Base-by-base conservation (phyloP, 2,888 invertebrate genomes). In the Ochropleura plecta region DNA sequence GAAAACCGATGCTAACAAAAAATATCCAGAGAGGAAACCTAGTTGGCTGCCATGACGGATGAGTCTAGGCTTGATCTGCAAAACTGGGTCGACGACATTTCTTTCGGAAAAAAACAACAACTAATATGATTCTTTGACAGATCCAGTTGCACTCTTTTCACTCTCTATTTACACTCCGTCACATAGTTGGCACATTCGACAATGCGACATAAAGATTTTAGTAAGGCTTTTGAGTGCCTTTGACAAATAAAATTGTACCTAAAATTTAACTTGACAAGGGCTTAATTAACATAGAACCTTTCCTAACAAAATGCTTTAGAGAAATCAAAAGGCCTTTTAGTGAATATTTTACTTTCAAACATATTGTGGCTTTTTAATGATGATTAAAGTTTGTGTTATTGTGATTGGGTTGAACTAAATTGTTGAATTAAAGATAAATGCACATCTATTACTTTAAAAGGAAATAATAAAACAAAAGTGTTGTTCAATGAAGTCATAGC, bases 11-110 rank as follows among this genome's bases (percentile, higher is more conserved):
- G 60, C 42, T 79, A 75, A 79, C 55, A 74, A 83, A 79, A 68
- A 73, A 75, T 67, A 60, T 73, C 67, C 71, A 81, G 51, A 69
- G 69, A 70, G 70, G 66, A 69, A 67, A 69, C 69, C 68, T 49
- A 68, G 70, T 83, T 78, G 79, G 67, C 73, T 44, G 70, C 69
- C 79, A 76, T 89, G 89, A 87, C 84, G 84, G 85, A 88, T 88
- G 85, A 82, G 71, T 46, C 78, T 78, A 72, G 73, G 80, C 76
- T 75, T 82, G 84, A 72, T 72, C 79, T 83, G 84, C 81, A 83
- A 89, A 89, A 88, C 70, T 86, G 81, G 89, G 88, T 84, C 88
- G 84, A 70, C 81, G 73, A 83, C 86, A 85, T 88, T 83, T 78
- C 76, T 83, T 72, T 70, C n/a, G 62, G 59, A 57, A 71, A 60